Evolutionary conservation across 2,888 invertebrate genomes (phyloP).

Genomic region (Drosophila stalkeri): DNA sequence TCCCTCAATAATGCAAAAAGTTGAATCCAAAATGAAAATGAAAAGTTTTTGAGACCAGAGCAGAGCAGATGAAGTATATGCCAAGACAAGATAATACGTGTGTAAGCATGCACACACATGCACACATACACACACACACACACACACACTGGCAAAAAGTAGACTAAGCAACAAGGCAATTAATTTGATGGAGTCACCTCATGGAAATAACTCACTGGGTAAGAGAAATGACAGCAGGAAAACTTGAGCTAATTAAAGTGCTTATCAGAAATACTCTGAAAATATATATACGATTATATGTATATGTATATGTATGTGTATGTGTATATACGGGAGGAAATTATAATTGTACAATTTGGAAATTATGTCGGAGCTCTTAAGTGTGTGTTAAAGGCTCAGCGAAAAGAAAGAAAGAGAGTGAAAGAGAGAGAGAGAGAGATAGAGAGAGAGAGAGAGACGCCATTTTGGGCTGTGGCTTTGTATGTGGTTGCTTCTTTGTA

Average conservation of each 20-base stretch:
- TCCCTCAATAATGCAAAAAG: conserved; percentile 21
- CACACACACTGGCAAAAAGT: not conserved
- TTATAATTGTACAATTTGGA: conserved; percentile 56
- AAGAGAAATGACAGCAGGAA: conserved; percentile 49
- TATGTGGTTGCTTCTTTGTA: conserved; percentile 9
- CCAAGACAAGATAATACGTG: conserved; percentile 20
- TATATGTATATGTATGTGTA: not conserved
- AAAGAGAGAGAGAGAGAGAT: too few relatives aligned
- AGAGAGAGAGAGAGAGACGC: conserved; percentile 3
- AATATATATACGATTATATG: not conserved
- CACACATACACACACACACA: not conserved
- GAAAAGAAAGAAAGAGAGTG: not conserved
- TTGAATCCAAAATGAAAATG: conserved; percentile 30
- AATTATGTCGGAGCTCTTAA: conserved; percentile 57
- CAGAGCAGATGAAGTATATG: conserved; percentile 20
- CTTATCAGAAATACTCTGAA: conserved; percentile 38
- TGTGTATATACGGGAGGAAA: conserved; percentile 28
- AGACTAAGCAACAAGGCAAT: conserved; percentile 50
- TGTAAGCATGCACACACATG: conserved; percentile 10
- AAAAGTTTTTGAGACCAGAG: conserved; percentile 40
- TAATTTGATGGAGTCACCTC: conserved; percentile 65
- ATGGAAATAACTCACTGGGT: conserved; percentile 29
- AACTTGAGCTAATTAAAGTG: conserved; percentile 70
- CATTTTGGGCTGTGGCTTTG: conserved; percentile 17
- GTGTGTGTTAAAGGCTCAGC: conserved; percentile 48